These are phyloP conservation scores for Notothenia rossii DNA, from an alignment of 2,113 vertebrate species.

Conservation along the genomic window DNA sequence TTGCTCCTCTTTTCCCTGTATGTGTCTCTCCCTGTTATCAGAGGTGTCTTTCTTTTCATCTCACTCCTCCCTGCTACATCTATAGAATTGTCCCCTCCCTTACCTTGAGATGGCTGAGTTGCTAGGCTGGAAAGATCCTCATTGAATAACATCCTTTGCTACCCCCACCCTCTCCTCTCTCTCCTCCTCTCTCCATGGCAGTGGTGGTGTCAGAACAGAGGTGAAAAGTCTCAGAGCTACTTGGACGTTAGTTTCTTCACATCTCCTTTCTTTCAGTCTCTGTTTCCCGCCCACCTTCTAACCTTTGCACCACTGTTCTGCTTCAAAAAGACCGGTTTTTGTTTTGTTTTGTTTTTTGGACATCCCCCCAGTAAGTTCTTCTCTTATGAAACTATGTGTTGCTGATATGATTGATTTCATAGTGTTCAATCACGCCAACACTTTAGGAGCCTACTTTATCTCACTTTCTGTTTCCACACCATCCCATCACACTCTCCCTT, in stretches of 20 bases:
- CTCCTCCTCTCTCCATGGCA: not conserved
- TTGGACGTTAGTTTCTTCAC: conserved; percentile 21
- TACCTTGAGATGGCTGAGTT: conserved; percentile 59
- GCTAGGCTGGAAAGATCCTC: conserved; percentile 58
- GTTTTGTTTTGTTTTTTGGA: not conserved
- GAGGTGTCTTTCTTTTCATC: not conserved
- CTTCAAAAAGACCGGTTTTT: not conserved
- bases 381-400: not conserved
- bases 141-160: conserved; percentile 40
- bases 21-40: not conserved
- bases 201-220: conserved; percentile 34
- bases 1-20: not conserved
- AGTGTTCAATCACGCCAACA: not conserved
- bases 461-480: no score
- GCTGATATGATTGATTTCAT: not conserved
- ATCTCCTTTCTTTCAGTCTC: conserved; percentile 20
- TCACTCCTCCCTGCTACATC: conserved; percentile 9
- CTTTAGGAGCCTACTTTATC: no score
- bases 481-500: conserved; percentile 63
- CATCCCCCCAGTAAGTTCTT: not conserved
- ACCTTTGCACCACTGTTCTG: conserved; percentile 1
- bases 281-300: conserved; percentile 9
- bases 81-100: conserved; percentile 34
- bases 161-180: not conserved
- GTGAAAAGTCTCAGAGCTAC: conserved; percentile 41